These are phyloP conservation scores for Nomada fucata DNA, from an alignment of 2,888 invertebrate species.

Conservation along the genomic window DNA sequence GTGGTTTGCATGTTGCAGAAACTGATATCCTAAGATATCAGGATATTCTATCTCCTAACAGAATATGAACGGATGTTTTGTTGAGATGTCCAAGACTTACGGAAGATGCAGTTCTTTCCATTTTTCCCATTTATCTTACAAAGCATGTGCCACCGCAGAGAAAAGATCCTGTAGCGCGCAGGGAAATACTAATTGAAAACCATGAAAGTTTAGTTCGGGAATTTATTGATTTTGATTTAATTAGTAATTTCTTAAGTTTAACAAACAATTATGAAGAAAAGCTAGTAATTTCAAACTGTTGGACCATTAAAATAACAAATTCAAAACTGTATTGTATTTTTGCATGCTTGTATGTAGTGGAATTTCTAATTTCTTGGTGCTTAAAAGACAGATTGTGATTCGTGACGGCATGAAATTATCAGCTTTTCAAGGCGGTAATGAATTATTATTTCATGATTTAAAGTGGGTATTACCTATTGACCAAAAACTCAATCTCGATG, in stretches of 20 bases:
- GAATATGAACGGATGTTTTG: background rate
- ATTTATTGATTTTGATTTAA: too few relatives aligned
- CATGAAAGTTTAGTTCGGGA: too few relatives aligned
- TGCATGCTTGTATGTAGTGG: background rate
- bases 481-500: too few relatives aligned
- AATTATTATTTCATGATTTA: background rate
- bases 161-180: too few relatives aligned
- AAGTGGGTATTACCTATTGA: too few relatives aligned
- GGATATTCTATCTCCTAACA: background rate
- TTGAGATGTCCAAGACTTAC: background rate
- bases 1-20: slow-evolving; percentile 1
- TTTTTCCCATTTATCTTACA: background rate
- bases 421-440: background rate
- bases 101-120: background rate
- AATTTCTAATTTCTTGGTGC: background rate
- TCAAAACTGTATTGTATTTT: slow-evolving; percentile 8
- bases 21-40: background rate
- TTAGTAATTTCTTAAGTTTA: too few relatives aligned
- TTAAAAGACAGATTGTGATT: slow-evolving; percentile 1
- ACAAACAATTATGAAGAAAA: too few relatives aligned
- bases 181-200: too few relatives aligned
- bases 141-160: too few relatives aligned
- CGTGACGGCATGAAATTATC: background rate
- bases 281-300: background rate
- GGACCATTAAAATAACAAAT: background rate